Percentiles rank a stretch among this genome's conserved stretches.
Evolutionary conservation across 1,140 invertebrate genomes (phyloP).

Genomic region (Ceratina japonica): DNA sequence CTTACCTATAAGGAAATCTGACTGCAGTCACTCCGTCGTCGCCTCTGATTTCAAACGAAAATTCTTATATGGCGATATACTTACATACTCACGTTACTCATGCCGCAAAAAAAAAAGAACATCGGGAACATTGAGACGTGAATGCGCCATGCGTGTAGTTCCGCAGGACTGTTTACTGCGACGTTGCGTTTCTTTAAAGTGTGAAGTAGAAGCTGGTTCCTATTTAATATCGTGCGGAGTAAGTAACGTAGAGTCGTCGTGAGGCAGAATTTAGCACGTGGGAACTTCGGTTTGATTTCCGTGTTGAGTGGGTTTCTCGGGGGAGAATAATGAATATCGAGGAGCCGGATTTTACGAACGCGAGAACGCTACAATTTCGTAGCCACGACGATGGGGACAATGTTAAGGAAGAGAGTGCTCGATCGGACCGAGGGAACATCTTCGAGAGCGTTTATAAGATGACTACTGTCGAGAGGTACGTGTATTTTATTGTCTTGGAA

Average conservation of each 20-base stretch:
- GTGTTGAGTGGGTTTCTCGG: background rate
- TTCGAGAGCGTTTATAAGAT: slow-evolving; percentile 46
- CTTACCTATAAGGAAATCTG: background rate
- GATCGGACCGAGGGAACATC: slow-evolving; percentile 19
- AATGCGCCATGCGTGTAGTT: background rate
- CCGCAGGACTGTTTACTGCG: no score
- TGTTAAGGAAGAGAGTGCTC: slow-evolving; percentile 16
- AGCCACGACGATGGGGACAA: slow-evolving; percentile 24
- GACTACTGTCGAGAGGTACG: slow-evolving; percentile 51
- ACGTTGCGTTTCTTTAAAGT: no score
- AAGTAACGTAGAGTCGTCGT: background rate
- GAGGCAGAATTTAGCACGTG: background rate
- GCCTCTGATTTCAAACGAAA: background rate
- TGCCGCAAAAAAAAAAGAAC: background rate
- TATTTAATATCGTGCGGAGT: background rate
- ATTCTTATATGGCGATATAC: background rate
- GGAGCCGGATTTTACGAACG: slow-evolving; percentile 52
- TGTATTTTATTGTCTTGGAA: background rate
- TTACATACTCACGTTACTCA: no score
- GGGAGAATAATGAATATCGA: slow-evolving; percentile 23
- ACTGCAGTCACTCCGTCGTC: background rate
- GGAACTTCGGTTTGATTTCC: slow-evolving; percentile 6
- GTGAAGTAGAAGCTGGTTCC: background rate
- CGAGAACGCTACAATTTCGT: slow-evolving; percentile 45
- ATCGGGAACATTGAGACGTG: background rate